Percentiles rank a stretch among this genome's conserved stretches.
Evolutionary conservation across 1,140 invertebrate species (phyloP).

Genomic region (Melipona quadrifasciata): DNA sequence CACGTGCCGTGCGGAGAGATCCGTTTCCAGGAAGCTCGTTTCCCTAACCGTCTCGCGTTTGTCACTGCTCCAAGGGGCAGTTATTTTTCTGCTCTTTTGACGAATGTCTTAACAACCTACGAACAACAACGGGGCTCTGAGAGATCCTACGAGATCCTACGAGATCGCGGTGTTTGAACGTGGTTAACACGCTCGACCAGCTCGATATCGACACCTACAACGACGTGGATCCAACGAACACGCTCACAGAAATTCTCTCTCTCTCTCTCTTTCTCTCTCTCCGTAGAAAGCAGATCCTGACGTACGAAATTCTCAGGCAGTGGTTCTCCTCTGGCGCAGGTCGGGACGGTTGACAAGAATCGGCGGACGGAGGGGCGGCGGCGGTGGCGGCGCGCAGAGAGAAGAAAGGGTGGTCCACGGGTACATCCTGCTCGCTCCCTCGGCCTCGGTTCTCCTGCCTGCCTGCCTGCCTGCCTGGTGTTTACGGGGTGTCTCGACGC

Average conservation of each 20-base stretch:
- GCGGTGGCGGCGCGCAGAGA: too few relatives aligned
- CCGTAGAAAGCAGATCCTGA: conserved; percentile 33
- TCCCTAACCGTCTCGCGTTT: neutral
- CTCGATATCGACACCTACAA: conserved; percentile 25
- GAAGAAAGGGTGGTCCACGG: neutral
- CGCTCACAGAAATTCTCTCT: neutral
- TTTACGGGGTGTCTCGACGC: conserved; percentile 61
- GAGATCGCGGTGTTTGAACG: conserved; percentile 8
- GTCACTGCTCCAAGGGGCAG: neutral
- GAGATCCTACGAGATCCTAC: neutral
- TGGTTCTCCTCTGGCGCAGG: conserved; percentile 57
- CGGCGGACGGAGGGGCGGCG: neutral
- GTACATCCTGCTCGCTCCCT: conserved; percentile 34
- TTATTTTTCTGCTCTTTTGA: too few relatives aligned
- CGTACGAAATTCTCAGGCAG: conserved; percentile 49
- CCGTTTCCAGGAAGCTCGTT: neutral
- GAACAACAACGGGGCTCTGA: neutral
- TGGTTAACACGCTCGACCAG: conserved; percentile 11
- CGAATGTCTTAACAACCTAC: neutral
- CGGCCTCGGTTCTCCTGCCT: conserved; percentile 37
- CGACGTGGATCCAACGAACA: neutral
- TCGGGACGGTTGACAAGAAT: conserved; percentile 54
- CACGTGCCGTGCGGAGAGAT: neutral
- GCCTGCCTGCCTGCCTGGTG: conserved; percentile 28
- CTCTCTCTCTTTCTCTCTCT: too few relatives aligned